These are phyloP conservation scores for Phalera bucephala DNA, from an alignment of 2,888 invertebrate species.

Conservation along the genomic window DNA sequence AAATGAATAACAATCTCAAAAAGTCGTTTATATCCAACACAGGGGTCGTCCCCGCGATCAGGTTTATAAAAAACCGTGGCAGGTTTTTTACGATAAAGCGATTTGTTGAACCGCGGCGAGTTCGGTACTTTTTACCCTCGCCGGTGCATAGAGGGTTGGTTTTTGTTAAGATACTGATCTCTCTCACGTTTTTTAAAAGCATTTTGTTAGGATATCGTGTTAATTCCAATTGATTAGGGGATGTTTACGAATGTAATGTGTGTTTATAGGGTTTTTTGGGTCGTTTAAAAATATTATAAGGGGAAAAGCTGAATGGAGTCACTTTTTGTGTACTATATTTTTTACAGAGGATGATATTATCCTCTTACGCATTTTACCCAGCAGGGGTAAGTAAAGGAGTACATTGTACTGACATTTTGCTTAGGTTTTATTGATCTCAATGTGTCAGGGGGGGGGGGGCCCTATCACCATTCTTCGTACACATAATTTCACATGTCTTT, in stretches of 20 bases:
- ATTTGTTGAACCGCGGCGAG: constrained; percentile 47
- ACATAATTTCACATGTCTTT: no score
- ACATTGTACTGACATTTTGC: no score
- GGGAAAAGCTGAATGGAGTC: no score
- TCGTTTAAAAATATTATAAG: no score
- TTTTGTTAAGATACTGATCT: constrained; percentile 69
- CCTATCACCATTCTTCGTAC: no score
- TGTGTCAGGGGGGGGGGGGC: no score
- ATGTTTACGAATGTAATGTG: constrained; percentile 7
- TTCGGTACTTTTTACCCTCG: constrained; percentile 57
- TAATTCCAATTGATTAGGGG: constrained; percentile 67
- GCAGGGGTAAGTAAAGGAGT: no score
- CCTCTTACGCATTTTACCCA: no score
- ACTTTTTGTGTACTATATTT: no score
- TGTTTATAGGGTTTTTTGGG: background rate
- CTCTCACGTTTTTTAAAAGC: constrained; percentile 74
- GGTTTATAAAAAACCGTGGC: constrained; percentile 62
- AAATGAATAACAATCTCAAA: background rate
- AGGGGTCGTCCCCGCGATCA: constrained; percentile 29
- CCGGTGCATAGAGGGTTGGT: constrained; percentile 43
- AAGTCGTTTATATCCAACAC: background rate
- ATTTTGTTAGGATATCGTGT: constrained; percentile 54
- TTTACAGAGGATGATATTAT: no score
- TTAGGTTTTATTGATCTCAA: no score
- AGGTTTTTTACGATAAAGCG: constrained; percentile 63